A percentile compares a stretch with the other conserved stretches of the same genome.
Conservation (phyloP, 2,797 vertebrate genomes). For the Microctenopoma lineatum region DNA sequence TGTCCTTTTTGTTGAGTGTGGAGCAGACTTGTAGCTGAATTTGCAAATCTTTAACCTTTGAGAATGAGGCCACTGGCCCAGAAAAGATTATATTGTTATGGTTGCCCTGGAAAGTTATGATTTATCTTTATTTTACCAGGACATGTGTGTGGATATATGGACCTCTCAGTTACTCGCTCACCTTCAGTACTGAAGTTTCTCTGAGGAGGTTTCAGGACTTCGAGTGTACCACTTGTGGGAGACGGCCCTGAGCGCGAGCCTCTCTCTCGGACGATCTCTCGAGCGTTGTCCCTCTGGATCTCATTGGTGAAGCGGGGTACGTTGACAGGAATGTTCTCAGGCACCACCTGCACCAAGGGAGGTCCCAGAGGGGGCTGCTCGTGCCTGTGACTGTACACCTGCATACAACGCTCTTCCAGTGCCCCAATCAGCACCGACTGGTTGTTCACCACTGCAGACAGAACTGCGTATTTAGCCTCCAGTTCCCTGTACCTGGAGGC, state of each 20-base stretch:
- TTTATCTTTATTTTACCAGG: slow-evolving; percentile 24
- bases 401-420: slow-evolving; percentile 92
- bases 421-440: slow-evolving; percentile 91
- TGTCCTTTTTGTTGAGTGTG: slow-evolving; percentile 50
- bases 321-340: slow-evolving; percentile 91
- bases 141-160: not conserved
- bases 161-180: slow-evolving; percentile 66
- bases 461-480: slow-evolving; percentile 87
- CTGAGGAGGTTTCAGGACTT: slow-evolving; percentile 79
- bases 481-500: slow-evolving; percentile 91
- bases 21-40: slow-evolving; percentile 65
- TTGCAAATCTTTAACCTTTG: slow-evolving; percentile 70
- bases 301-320: slow-evolving; percentile 92
- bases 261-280: slow-evolving; percentile 73
- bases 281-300: slow-evolving; percentile 89
- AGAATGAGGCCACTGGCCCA: slow-evolving; percentile 54
- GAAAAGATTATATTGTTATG: slow-evolving; percentile 45
- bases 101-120: slow-evolving; percentile 44
- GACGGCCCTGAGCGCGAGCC: slow-evolving; percentile 83
- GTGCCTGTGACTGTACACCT: slow-evolving; percentile 83
- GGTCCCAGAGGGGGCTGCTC: slow-evolving; percentile 84
- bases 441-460: slow-evolving; percentile 93
- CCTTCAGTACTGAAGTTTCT: slow-evolving; percentile 91
- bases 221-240: slow-evolving; percentile 88
- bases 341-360: slow-evolving; percentile 94